These are phyloP conservation scores for Argyresthia albistria DNA, from an alignment of 2,888 invertebrate genomes.

Conservation along the genomic window DNA sequence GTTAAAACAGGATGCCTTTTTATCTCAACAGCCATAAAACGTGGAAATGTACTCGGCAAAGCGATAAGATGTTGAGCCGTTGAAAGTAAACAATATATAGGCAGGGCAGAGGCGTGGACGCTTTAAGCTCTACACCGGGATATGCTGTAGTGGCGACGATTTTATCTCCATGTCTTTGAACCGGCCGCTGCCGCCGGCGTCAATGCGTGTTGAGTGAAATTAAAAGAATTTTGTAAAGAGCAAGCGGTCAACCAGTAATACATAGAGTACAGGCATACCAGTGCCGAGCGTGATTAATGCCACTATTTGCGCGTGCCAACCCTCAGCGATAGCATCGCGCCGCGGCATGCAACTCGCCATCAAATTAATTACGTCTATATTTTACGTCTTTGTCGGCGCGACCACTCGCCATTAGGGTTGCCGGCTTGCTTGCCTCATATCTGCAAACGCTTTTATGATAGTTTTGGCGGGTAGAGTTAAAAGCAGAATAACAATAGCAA, in stretches of 20 bases:
- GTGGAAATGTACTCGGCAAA: slow-evolving; percentile 26
- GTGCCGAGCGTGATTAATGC: slow-evolving; percentile 1
- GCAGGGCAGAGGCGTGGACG: slow-evolving; percentile 17
- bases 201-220: not conserved
- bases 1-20: not conserved
- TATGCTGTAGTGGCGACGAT: slow-evolving; percentile 32
- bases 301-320: slow-evolving; percentile 6
- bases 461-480: not conserved
- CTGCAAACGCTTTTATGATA: slow-evolving; percentile 6
- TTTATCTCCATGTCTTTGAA: slow-evolving; percentile 53
- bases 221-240: not conserved
- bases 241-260: not conserved
- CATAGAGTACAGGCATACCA: not conserved
- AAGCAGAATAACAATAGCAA: not conserved
- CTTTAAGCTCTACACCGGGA: slow-evolving; percentile 26
- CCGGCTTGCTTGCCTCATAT: slow-evolving; percentile 6
- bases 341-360: slow-evolving; percentile 15
- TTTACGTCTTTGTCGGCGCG: slow-evolving; percentile 39
- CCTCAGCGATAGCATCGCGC: slow-evolving; percentile 21
- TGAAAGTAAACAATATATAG: slow-evolving; percentile 50
- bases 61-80: slow-evolving; percentile 41
- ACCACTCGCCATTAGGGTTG: slow-evolving; percentile 18
- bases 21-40: slow-evolving; percentile 20
- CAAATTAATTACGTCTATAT: slow-evolving; percentile 46
- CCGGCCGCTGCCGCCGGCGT: slow-evolving; percentile 24